A percentile compares a stretch with the other conserved stretches of the same genome.
Conservation (phyloP, 2,113 vertebrate species). For the Scophthalmus maximus region DNA sequence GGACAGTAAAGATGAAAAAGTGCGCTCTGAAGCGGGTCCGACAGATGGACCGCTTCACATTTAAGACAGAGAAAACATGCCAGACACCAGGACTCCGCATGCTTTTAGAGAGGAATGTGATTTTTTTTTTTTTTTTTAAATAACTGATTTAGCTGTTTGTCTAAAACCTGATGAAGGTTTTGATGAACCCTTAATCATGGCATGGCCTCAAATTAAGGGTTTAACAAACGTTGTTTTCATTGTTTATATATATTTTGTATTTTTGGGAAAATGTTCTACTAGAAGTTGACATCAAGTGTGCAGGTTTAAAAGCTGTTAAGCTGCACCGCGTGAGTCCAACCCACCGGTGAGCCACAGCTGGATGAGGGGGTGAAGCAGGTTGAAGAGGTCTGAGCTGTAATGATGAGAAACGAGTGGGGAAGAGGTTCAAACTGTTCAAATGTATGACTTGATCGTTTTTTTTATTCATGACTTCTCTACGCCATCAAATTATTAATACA, state of each 20-base stretch:
- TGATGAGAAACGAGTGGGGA: too few relatives aligned
- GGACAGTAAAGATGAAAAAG: neutral
- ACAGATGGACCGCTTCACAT: constrained; percentile 58
- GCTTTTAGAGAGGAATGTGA: neutral
- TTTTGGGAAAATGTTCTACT: too few relatives aligned
- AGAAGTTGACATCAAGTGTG: too few relatives aligned
- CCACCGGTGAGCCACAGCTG: neutral
- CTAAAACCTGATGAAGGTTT: too few relatives aligned
- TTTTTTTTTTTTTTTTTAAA: neutral
- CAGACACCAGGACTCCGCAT: neutral
- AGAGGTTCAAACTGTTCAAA: neutral
- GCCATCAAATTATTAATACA: neutral
- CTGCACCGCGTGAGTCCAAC: neutral
- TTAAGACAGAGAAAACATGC: constrained; percentile 33
- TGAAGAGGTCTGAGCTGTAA: neutral
- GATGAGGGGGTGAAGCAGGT: neutral
- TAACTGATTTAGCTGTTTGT: neutral
- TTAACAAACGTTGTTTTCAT: too few relatives aligned
- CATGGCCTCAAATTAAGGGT: too few relatives aligned
- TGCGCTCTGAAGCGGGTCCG: constrained; percentile 16
- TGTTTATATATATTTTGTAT: too few relatives aligned
- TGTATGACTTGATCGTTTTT: too few relatives aligned
- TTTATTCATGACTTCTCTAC: neutral
- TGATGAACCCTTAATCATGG: too few relatives aligned
- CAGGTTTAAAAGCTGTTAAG: neutral